Evolutionary conservation across 2,797 vertebrate genomes (phyloP).

Genomic region (Siniperca scherzeri): DNA sequence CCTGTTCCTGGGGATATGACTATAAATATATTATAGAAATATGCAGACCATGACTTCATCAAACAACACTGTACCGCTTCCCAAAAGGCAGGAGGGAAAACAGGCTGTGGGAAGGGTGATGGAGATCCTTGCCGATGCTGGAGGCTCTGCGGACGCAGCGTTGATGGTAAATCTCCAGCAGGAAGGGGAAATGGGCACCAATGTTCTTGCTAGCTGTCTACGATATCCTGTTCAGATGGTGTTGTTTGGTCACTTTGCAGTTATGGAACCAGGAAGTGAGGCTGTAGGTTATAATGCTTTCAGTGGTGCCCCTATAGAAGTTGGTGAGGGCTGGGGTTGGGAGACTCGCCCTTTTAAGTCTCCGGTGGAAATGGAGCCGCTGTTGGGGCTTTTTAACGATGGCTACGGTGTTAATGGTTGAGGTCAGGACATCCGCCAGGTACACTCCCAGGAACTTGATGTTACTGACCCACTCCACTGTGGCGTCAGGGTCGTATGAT

Average conservation of each 20-base stretch:
- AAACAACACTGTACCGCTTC: not conserved
- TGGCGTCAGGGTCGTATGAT: too few relatives aligned
- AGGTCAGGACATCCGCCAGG: not conserved
- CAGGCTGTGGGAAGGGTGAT: constrained; percentile 10
- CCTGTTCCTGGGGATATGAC: too few relatives aligned
- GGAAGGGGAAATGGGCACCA: not conserved
- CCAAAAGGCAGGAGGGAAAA: constrained; percentile 13
- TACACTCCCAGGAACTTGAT: too few relatives aligned
- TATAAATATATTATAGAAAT: too few relatives aligned
- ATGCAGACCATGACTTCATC: too few relatives aligned
- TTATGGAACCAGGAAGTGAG: not conserved
- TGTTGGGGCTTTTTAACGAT: not conserved
- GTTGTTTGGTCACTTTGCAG: not conserved
- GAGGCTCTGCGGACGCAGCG: not conserved
- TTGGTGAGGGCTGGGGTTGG: too few relatives aligned
- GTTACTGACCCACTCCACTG: too few relatives aligned
- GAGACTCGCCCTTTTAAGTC: not conserved
- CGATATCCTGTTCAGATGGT: not conserved
- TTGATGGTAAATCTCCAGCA: constrained; percentile 12
- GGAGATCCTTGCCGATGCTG: constrained; percentile 2
- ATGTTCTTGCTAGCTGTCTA: not conserved
- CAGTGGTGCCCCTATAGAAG: not conserved
- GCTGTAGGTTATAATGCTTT: not conserved
- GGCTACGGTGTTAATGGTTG: not conserved
- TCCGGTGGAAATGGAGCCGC: not conserved